A percentile compares a stretch with the other conserved stretches of the same genome.
phyloP scores from a whole-genome alignment of 2,888 invertebrate species.

The Erynnis tages region DNA sequence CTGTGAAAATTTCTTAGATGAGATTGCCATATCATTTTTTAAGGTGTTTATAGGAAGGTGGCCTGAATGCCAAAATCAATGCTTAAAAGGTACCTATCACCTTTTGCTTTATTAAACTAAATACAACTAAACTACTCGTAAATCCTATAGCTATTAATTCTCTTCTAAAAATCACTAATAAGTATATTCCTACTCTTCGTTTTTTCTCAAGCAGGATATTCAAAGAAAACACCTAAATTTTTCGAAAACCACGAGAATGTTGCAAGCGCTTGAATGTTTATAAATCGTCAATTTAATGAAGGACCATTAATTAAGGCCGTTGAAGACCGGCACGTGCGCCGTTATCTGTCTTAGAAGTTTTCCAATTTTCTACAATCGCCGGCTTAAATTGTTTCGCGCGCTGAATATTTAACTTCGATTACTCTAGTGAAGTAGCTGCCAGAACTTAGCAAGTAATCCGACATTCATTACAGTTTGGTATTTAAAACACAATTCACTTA shows the following conservation, averaged over 20 bases:
- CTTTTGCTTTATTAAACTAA: no score
- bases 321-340: constrained; percentile 49
- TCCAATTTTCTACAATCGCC: constrained; percentile 67
- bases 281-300: constrained; percentile 65
- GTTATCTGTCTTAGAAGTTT: constrained; percentile 64
- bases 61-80: no score
- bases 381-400: constrained; percentile 47
- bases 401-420: constrained; percentile 28
- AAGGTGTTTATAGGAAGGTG: no score
- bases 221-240: no score
- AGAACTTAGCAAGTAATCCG: constrained; percentile 24
- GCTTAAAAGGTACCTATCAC: no score
- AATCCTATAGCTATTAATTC: no score
- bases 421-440: constrained; percentile 27
- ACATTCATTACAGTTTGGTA: background rate
- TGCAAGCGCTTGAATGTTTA: constrained; percentile 54
- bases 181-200: no score
- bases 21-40: no score
- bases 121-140: no score
- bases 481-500: constrained; percentile 1
- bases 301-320: constrained; percentile 63
- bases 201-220: no score
- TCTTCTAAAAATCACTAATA: no score
- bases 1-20: no score
- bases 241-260: background rate